Conservation (phyloP, 2,888 invertebrate genomes). For the Pyrochroa serraticornis region DNA sequence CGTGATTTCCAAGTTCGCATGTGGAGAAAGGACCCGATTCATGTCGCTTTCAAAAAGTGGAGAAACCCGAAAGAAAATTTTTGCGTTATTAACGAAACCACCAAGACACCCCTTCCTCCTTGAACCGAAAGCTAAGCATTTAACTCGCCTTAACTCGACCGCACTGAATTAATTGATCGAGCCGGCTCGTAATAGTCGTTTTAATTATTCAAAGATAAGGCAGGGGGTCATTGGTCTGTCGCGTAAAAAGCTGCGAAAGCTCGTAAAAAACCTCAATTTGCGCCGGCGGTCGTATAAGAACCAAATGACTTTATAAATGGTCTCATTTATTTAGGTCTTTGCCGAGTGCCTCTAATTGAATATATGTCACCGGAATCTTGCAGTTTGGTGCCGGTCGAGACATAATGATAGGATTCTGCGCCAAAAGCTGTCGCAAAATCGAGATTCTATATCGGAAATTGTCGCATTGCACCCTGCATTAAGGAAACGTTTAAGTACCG, state of each 20-base stretch:
- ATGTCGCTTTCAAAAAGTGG: constrained; percentile 12
- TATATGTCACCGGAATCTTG: constrained; percentile 22
- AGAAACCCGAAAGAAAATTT: background rate
- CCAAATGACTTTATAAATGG: constrained; percentile 17
- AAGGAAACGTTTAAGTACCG: background rate
- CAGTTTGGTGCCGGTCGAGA: constrained; percentile 14
- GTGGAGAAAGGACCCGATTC: constrained; percentile 24
- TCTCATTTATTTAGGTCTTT: constrained; percentile 14
- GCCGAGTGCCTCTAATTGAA: constrained; percentile 20
- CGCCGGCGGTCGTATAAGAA: constrained; percentile 2
- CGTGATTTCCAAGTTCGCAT: constrained; percentile 25
- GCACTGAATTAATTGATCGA: too few relatives aligned
- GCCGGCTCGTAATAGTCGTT: too few relatives aligned
- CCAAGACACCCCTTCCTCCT: background rate
- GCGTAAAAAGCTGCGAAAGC: constrained; percentile 1
- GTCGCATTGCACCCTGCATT: constrained; percentile 38
- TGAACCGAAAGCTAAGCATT: too few relatives aligned
- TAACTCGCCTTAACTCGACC: too few relatives aligned
- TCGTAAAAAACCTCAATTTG: constrained; percentile 6
- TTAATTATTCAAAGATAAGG: too few relatives aligned
- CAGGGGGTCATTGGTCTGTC: too few relatives aligned
- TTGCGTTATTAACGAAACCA: background rate
- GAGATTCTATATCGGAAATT: constrained; percentile 36
- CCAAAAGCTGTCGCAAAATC: constrained; percentile 28
- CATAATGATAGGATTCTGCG: constrained; percentile 31